Evolutionary conservation across 2,113 vertebrate genomes (phyloP).

Genomic region (Formicarius rufipectus): DNA sequence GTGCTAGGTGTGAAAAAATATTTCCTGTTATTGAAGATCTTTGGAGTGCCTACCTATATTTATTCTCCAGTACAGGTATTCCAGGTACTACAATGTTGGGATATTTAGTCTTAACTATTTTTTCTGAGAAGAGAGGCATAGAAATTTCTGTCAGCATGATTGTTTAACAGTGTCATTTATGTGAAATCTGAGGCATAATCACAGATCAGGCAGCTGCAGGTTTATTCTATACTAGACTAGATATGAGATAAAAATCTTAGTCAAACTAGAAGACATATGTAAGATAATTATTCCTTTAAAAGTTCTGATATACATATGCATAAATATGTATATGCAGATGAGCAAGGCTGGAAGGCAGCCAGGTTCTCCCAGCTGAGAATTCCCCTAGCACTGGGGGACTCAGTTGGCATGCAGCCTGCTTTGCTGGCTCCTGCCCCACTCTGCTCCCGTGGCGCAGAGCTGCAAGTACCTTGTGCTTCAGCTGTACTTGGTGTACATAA

Average conservation of each 20-base stretch:
- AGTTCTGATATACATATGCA: background rate
- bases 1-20: background rate
- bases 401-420: background rate
- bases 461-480: background rate
- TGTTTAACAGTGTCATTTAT: background rate
- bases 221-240: background rate
- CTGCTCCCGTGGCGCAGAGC: background rate
- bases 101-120: background rate
- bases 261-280: background rate
- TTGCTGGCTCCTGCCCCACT: background rate
- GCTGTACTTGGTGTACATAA: background rate
- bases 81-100: background rate
- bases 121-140: background rate
- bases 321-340: background rate
- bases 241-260: background rate
- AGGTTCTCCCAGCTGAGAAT: constrained; percentile 35
- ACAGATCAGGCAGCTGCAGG: background rate
- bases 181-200: background rate
- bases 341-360: constrained; percentile 9
- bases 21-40: background rate
- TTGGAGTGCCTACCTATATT: background rate
- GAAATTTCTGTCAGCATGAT: background rate
- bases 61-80: background rate
- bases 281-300: background rate
- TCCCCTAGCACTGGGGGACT: background rate